Conservation (phyloP, 2,797 vertebrate species). For the Crocidura indochinensis region DNA sequence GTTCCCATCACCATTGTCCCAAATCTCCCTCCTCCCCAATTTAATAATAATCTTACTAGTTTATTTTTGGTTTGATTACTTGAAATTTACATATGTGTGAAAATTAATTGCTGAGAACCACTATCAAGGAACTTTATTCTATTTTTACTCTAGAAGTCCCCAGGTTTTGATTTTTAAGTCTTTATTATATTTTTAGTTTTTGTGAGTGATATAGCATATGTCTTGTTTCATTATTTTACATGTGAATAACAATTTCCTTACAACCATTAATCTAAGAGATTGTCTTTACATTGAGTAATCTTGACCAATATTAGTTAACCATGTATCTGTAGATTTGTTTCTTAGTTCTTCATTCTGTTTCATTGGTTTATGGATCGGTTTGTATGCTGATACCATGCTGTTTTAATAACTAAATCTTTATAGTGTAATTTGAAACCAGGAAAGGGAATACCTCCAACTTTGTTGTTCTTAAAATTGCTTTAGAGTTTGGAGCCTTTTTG, state of each 20-base stretch:
- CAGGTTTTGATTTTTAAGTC: background rate
- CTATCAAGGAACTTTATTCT: background rate
- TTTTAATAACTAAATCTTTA: background rate
- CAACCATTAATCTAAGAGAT: background rate
- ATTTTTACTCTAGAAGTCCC: background rate
- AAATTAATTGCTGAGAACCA: conserved; percentile 3
- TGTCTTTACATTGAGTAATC: background rate
- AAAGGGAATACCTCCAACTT: background rate
- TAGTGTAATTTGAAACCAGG: conserved; percentile 1
- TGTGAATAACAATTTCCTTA: background rate
- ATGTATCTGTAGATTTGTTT: too few relatives aligned
- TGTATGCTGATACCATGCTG: too few relatives aligned
- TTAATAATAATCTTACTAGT: background rate
- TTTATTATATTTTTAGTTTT: background rate
- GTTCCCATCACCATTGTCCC: too few relatives aligned
- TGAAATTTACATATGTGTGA: background rate
- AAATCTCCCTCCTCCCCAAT: too few relatives aligned
- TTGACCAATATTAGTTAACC: too few relatives aligned
- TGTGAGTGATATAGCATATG: too few relatives aligned
- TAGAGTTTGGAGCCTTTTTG: background rate
- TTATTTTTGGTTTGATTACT: conserved; percentile 36
- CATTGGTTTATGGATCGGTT: too few relatives aligned
- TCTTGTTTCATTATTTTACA: too few relatives aligned
- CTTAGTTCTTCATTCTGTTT: too few relatives aligned
- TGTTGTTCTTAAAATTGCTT: background rate